A percentile compares a stretch with the other conserved stretches of the same genome.
Conservation (phyloP, 1,140 invertebrate species). For the Delia radicum region DNA sequence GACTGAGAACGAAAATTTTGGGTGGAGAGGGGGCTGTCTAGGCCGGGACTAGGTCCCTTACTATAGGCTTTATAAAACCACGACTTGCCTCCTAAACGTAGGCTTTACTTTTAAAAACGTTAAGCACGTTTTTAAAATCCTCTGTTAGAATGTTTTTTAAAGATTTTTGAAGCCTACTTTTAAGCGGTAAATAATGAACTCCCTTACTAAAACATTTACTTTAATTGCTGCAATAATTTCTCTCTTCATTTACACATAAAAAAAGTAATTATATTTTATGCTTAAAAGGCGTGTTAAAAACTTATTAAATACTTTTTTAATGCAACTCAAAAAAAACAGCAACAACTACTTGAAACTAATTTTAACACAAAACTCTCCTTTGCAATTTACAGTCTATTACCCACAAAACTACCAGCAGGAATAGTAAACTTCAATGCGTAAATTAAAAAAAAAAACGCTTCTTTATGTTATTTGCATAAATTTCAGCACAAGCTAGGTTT, state of each 20-base stretch:
- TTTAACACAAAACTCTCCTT: neutral
- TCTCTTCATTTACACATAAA: neutral
- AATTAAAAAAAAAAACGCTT: neutral
- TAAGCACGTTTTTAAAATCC: no score
- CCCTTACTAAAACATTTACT: neutral
- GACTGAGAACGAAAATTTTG: no score
- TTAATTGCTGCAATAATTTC: no score
- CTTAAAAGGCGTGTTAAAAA: slow-evolving; percentile 15
- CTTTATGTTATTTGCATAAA: neutral
- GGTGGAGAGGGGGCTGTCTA: no score
- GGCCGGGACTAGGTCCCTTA: no score
- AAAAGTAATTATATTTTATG: slow-evolving; percentile 15
- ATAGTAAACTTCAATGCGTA: neutral
- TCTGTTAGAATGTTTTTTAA: no score
- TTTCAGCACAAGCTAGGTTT: neutral
- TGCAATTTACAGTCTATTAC: slow-evolving; percentile 6
- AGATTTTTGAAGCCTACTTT: no score
- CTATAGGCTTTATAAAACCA: no score
- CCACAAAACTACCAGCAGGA: neutral
- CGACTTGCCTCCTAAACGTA: no score
- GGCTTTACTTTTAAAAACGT: no score
- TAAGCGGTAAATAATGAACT: no score
- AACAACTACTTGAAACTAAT: neutral
- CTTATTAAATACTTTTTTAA: slow-evolving; percentile 14
- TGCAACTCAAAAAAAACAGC: neutral